Evolutionary conservation across 2,888 invertebrate species (phyloP), one percentile per base, ranked within the genome.

Genomic region (Cerceris rybyensis): DNA sequence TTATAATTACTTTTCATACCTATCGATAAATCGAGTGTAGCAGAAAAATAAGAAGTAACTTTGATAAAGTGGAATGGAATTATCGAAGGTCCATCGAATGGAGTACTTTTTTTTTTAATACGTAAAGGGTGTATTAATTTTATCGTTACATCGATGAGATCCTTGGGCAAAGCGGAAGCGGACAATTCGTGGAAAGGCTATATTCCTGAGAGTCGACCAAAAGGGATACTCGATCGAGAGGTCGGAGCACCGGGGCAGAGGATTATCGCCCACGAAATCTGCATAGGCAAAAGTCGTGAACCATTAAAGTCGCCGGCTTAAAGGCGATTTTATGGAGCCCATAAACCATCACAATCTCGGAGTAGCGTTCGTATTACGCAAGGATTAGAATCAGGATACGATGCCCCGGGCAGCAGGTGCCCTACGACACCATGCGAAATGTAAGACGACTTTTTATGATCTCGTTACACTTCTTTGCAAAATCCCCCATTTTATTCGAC

Each of bases 231-330:
- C 68, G 75, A 85, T 85, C 83, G 84, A 82, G 82, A 87, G 88
- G 87, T 86, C 86, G 85, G 74, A 82, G 80, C 71, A 75, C 75
- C 81, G 80, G 85, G 83, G 83, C 86, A 83, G 81, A 77, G 87
- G 88, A 89, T 89, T 89, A 91, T 91, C 90, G 86, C 80, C 79
- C 78, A 81, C 88, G 85, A 89, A 89, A 91, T 91, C 91, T 90
- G 90, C 91, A 90, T 90, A 89, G 88, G 86, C 84, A 85, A 89
- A 84, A 91, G 90, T 90, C 90, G 90, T 89, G 89, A 88, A 89
- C 90, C 88, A 90, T 91, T 91, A 90, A 89, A 89, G 88, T 88
- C 82, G 74, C 75, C 83, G 81, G 76, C 74, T 84, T 82, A 80
- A 83, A 81, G 79, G 78, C 80, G 80, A 86, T 85, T 89, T 88